Percentiles rank a stretch among this genome's conserved stretches.
These are phyloP conservation scores for Gymnoscopelus braueri DNA, from an alignment of 2,797 vertebrate genomes.

Conservation along the genomic window DNA sequence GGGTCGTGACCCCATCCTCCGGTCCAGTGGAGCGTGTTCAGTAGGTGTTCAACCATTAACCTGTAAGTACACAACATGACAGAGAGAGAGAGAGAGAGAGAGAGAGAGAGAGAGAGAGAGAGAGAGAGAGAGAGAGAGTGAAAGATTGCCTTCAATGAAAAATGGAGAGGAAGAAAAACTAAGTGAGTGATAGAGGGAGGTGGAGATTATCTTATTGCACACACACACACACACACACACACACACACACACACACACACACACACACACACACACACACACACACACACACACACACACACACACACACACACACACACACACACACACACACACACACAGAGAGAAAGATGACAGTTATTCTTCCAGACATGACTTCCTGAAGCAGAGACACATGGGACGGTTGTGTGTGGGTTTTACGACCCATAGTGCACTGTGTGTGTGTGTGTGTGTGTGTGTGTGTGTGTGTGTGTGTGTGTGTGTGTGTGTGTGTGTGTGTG, in stretches of 20 bases:
- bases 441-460: not conserved
- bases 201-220: constrained; percentile 47
- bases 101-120: not conserved
- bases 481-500: not conserved
- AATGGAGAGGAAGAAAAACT: constrained; percentile 13
- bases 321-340: not conserved
- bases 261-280: constrained; percentile 13
- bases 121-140: not conserved
- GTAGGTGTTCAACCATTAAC: constrained; percentile 8
- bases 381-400: constrained; percentile 52
- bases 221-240: not conserved
- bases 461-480: not conserved
- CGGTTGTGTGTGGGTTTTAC: constrained; percentile 25
- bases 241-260: constrained; percentile 2
- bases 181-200: constrained; percentile 22
- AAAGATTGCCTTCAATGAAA: not conserved
- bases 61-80: not conserved
- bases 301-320: constrained; percentile 19
- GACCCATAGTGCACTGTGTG: constrained; percentile 29
- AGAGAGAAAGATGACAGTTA: constrained; percentile 46
- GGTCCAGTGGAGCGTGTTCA: constrained; percentile 4
- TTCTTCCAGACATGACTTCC: constrained; percentile 50
- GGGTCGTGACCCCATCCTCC: constrained; percentile 5
- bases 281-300: constrained; percentile 9
- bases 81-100: constrained; percentile 2